Evolutionary conservation across 2,113 vertebrate genomes (phyloP).

Genomic region (Paradoxurus hermaphroditus): DNA sequence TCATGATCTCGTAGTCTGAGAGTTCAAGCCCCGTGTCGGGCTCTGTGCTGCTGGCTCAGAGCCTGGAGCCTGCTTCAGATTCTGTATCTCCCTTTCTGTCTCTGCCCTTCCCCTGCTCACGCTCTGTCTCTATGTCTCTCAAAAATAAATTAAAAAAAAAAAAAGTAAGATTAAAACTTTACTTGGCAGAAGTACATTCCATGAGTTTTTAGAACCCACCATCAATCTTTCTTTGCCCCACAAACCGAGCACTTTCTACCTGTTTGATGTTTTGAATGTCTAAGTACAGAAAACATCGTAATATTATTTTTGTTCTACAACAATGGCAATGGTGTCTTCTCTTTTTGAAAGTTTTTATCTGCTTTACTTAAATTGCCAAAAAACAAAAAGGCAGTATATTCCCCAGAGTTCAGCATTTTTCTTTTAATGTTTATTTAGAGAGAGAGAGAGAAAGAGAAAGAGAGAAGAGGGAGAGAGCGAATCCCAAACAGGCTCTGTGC

Average conservation of each 20-base stretch:
- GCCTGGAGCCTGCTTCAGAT: too few species aligned
- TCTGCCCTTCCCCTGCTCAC: too few species aligned
- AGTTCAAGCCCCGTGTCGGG: too few species aligned
- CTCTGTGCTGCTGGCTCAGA: too few species aligned
- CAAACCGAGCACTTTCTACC: neutral
- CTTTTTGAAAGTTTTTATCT: neutral
- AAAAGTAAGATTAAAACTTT: constrained; percentile 31
- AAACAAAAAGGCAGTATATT: neutral
- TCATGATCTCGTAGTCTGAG: too few species aligned
- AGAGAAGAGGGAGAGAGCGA: too few species aligned
- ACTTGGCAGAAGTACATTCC: neutral
- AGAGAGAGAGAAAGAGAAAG: too few species aligned
- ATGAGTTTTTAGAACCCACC: neutral
- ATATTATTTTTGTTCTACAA: neutral
- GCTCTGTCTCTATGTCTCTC: too few species aligned
- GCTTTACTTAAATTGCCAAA: constrained; percentile 1
- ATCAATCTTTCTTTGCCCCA: neutral
- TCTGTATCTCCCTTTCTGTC: too few species aligned
- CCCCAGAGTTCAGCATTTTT: neutral
- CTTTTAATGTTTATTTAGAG: neutral
- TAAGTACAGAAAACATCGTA: neutral
- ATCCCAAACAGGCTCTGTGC: too few species aligned
- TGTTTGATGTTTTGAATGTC: constrained; percentile 11
- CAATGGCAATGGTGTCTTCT: neutral
- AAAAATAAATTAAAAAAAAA: too few species aligned